phyloP scores from a whole-genome alignment of 2,888 invertebrate genomes.

The Athrips mouffetella region DNA sequence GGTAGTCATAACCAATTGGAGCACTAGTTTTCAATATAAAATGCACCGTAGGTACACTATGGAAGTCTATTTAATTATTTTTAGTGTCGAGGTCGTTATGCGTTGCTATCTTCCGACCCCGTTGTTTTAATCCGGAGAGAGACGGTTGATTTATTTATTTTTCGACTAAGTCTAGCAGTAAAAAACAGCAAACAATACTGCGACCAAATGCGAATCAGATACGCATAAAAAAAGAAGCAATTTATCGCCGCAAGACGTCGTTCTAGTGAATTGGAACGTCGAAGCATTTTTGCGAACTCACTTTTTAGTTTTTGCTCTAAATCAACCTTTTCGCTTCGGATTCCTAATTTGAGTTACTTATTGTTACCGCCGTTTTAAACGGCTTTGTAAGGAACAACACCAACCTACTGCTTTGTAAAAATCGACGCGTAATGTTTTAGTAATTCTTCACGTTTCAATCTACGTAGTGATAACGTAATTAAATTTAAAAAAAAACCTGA shows the following conservation, averaged over 20 bases:
- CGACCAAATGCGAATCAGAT: background rate
- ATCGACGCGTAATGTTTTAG: conserved; percentile 42
- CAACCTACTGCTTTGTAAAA: conserved; percentile 62
- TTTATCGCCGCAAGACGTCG: background rate
- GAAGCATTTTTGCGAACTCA: background rate
- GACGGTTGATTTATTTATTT: background rate
- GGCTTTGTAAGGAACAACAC: conserved; percentile 70
- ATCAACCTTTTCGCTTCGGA: conserved; percentile 17
- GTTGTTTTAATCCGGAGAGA: conserved; percentile 8
- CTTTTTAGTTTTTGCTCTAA: background rate
- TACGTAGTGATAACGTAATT: conserved; percentile 40
- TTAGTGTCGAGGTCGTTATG: conserved; percentile 41
- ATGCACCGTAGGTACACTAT: conserved; percentile 52
- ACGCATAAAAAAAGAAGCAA: background rate
- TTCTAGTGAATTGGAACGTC: too few relatives aligned
- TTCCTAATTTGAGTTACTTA: conserved; percentile 49
- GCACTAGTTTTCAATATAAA: conserved; percentile 48
- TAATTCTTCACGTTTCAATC: conserved; percentile 41
- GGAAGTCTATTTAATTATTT: conserved; percentile 34
- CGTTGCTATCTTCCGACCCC: conserved; percentile 37
- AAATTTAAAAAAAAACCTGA: conserved; percentile 23
- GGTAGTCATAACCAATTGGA: conserved; percentile 42
- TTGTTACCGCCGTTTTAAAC: conserved; percentile 63
- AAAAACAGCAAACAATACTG: too few relatives aligned
- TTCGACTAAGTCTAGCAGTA: too few relatives aligned